These are phyloP conservation scores for Tenebrio molitor DNA, from an alignment of 1,140 invertebrate genomes.

Conservation along the genomic window DNA sequence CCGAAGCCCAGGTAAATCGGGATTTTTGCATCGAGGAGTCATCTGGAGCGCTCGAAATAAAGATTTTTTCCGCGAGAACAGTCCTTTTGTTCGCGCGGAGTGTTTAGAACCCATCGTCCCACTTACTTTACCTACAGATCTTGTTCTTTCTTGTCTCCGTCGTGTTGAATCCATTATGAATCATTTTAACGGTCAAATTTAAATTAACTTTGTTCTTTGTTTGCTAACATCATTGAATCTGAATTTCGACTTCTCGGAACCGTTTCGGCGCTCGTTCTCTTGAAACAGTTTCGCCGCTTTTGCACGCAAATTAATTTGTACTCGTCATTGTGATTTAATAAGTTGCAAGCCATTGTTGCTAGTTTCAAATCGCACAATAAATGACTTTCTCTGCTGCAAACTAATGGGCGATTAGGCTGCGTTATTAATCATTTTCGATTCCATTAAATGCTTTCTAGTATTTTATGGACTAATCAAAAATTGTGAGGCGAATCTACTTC, in stretches of 20 bases:
- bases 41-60: too few species aligned
- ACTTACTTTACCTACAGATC: constrained; percentile 16
- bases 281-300: neutral
- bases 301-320: neutral
- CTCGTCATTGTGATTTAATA: neutral
- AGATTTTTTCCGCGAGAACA: neutral
- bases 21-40: too few species aligned
- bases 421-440: constrained; percentile 24
- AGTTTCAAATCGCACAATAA: constrained; percentile 18
- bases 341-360: constrained; percentile 7
- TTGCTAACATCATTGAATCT: constrained; percentile 16
- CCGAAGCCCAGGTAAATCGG: too few species aligned
- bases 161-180: constrained; percentile 31
- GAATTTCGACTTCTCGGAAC: constrained; percentile 5
- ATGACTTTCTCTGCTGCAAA: constrained; percentile 22
- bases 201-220: constrained; percentile 37
- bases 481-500: neutral
- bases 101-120: constrained; percentile 34
- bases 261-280: too few species aligned
- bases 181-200: constrained; percentile 37
- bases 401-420: neutral
- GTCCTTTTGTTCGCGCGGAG: constrained; percentile 7
- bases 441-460: constrained; percentile 21
- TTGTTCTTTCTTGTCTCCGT: constrained; percentile 37
- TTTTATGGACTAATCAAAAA: constrained; percentile 24